Base-by-base conservation (phyloP, 2,888 invertebrate genomes). In the Sinhomidia bicolor region DNA sequence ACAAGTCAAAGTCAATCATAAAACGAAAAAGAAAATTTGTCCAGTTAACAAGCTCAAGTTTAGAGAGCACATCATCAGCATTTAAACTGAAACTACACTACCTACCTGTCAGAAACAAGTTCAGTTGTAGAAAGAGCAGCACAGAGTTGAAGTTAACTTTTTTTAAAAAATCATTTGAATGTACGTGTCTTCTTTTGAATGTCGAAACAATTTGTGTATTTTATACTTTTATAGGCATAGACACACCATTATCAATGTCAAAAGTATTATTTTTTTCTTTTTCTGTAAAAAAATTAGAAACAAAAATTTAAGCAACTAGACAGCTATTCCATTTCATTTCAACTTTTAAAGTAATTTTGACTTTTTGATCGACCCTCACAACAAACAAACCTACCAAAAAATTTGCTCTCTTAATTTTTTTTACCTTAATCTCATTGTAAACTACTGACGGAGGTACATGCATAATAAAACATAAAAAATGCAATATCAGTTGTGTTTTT, bases 1-100 rank as follows among this genome's bases (percentile, higher is more conserved):
- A 83, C 88, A 76, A 78, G 88, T 88, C 88, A 82, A 88, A 88
- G 88, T 88, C 88, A 88, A 88, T 88, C 88, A 88, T 83, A 83
- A 76, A 78, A 41, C 29, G 23, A 36, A 62, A 82, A 82, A 60
- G n/a, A n/a, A n/a, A 29, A 78, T 87, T 88, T 88, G 88, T 88
- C 88, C 88, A 88, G 88, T 60, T 88, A 88, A 88, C 88, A 88
- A 88, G 88, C 76, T 54, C 7, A 10, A 7, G 17, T 62, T 47
- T 83, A 47, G 83, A 80, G 76, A 82, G 76, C n/a, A n/a, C n/a
- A n/a, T n/a, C n/a, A n/a, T n/a, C n/a, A n/a, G n/a, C n/a, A n/a
- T n/a, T n/a, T n/a, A n/a, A n/a, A n/a, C n/a, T n/a, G n/a, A n/a
- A n/a, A n/a, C n/a, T n/a, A n/a, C n/a, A n/a, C n/a, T 74, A 76